A percentile compares a stretch with the other conserved stretches of the same genome.
Evolutionary conservation across 2,888 invertebrate species (phyloP).

Genomic region (Eucera pruinosa): DNA sequence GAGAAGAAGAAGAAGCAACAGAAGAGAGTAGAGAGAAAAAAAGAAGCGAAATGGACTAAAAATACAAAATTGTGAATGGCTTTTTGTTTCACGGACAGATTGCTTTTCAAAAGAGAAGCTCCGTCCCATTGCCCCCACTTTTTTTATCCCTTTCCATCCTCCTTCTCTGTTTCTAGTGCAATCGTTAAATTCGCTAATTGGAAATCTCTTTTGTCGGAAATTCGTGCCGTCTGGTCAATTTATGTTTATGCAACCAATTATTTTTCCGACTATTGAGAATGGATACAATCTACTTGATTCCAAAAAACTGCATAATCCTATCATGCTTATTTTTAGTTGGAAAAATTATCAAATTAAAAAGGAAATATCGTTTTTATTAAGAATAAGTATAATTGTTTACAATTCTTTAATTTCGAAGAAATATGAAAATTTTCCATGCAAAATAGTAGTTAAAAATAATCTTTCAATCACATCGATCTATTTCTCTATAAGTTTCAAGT

Average conservation of each 20-base stretch:
- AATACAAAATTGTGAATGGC: conserved; percentile 35
- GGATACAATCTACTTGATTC: not conserved
- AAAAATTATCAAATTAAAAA: not conserved
- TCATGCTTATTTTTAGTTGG: not conserved
- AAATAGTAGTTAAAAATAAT: too few species aligned
- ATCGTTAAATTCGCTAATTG: conserved; percentile 15
- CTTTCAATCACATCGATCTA: too few species aligned
- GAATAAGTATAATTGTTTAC: too few species aligned
- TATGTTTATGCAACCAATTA: not conserved
- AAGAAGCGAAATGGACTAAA: conserved; percentile 12
- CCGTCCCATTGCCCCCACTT: not conserved
- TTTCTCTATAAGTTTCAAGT: too few species aligned
- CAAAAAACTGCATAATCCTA: not conserved
- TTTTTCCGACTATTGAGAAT: not conserved
- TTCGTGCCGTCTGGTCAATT: conserved; percentile 2
- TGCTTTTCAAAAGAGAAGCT: conserved; percentile 13
- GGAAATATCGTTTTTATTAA: too few species aligned
- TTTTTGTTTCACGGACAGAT: conserved; percentile 31
- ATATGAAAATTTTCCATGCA: too few species aligned
- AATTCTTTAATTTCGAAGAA: too few species aligned
- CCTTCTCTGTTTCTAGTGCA: not conserved
- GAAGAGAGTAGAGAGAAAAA: not conserved
- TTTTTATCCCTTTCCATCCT: too few species aligned
- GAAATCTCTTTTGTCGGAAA: not conserved
- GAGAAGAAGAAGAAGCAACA: not conserved